Evolutionary conservation across 1,140 invertebrate species (phyloP).

Genomic region (Drosophila oshimai): DNA sequence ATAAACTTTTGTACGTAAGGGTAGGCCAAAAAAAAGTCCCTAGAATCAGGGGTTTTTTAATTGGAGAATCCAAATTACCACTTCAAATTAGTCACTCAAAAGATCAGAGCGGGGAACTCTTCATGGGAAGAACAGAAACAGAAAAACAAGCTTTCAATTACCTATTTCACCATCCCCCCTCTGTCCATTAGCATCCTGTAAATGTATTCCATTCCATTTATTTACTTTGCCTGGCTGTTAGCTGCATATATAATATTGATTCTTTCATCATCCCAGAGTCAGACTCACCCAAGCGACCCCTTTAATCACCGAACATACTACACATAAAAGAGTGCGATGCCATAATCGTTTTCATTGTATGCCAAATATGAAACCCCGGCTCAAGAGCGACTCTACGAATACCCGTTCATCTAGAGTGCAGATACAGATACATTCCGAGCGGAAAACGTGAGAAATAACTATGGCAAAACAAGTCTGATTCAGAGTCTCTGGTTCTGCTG

Average conservation of each 20-base stretch:
- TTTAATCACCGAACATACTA: conserved; percentile 35
- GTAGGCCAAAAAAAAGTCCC: background rate
- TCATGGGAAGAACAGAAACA: background rate
- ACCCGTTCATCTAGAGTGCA: conserved; percentile 16
- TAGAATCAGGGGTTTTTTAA: no score
- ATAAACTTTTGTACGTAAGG: no score
- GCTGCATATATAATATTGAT: conserved; percentile 47
- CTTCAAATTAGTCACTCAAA: background rate
- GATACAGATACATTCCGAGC: conserved; percentile 21
- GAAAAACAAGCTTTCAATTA: background rate
- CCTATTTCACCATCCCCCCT: background rate
- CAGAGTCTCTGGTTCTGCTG: conserved; percentile 5
- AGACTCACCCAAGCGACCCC: conserved; percentile 31
- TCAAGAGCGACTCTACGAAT: conserved; percentile 41
- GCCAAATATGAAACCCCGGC: conserved; percentile 49
- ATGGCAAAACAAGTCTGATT: conserved; percentile 36
- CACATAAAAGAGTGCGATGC: conserved; percentile 18
- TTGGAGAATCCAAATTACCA: background rate
- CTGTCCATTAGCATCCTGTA: conserved; percentile 7
- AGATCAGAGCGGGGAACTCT: background rate
- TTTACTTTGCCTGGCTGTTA: conserved; percentile 5
- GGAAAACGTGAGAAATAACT: conserved; percentile 21
- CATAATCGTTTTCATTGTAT: conserved; percentile 70
- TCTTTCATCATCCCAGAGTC: conserved; percentile 37
- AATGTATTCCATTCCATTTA: background rate